These are phyloP conservation scores for Hydraecia micacea DNA, from an alignment of 2,888 invertebrate genomes.

Conservation along the genomic window DNA sequence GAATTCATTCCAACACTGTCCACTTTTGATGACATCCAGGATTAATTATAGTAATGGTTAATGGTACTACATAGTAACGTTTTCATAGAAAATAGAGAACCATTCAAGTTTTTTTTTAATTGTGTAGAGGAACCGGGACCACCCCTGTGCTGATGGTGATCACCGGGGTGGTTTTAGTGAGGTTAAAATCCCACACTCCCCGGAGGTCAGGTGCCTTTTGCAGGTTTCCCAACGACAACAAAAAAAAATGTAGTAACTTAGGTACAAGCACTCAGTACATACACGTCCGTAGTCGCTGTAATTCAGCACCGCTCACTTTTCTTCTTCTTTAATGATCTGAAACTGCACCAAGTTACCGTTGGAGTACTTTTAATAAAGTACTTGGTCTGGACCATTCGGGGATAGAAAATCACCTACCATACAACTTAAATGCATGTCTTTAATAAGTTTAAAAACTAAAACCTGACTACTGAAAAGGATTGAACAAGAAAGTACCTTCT, in stretches of 20 bases:
- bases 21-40: neutral
- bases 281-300: constrained; percentile 3
- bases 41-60: neutral
- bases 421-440: neutral
- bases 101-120: neutral
- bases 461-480: too few species aligned
- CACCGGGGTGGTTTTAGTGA: too few species aligned
- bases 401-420: neutral
- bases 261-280: neutral
- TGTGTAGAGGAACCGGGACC: neutral
- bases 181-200: too few species aligned
- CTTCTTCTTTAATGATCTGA: constrained; percentile 14
- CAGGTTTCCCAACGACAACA: too few species aligned
- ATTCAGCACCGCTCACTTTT: neutral
- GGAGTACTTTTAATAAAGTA: neutral
- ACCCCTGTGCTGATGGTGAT: too few species aligned
- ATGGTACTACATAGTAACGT: neutral
- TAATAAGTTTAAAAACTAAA: too few species aligned
- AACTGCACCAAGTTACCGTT: neutral
- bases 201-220: too few species aligned
- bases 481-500: too few species aligned
- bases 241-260: neutral
- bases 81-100: neutral
- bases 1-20: neutral
- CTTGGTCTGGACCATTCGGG: neutral